A percentile compares a stretch with the other conserved stretches of the same genome.
Conservation (phyloP, 2,797 vertebrate species). For the Cercopithecus diana region DNA sequence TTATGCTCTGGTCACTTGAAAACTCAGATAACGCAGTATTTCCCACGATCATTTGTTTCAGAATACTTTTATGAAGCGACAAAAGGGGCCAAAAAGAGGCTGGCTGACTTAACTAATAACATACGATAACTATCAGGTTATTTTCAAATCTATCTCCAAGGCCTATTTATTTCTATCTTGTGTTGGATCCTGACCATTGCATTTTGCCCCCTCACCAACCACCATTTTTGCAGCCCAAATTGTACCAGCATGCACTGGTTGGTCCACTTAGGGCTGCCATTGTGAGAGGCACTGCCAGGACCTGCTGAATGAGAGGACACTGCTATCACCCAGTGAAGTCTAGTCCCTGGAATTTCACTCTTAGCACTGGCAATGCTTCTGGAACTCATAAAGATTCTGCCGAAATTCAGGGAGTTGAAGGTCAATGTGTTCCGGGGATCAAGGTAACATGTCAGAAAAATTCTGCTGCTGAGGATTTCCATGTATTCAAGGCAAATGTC, state of each 20-base stretch:
- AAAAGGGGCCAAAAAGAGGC: background rate
- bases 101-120: background rate
- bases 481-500: background rate
- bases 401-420: slow-evolving; percentile 51
- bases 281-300: background rate
- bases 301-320: slow-evolving; percentile 23
- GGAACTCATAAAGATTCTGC: slow-evolving; percentile 41
- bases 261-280: background rate
- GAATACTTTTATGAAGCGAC: background rate
- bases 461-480: background rate
- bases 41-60: background rate
- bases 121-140: background rate
- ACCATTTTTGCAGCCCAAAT: background rate
- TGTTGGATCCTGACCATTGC: background rate
- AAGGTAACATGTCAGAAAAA: background rate
- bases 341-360: slow-evolving; percentile 51
- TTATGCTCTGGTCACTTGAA: background rate
- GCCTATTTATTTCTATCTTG: background rate
- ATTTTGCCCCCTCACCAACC: background rate
- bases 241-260: background rate
- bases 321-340: background rate
- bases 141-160: background rate
- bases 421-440: slow-evolving; percentile 46
- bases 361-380: background rate
- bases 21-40: background rate